Evolutionary conservation across 2,888 invertebrate species (phyloP).

Genomic region (Hylaea fasciaria): DNA sequence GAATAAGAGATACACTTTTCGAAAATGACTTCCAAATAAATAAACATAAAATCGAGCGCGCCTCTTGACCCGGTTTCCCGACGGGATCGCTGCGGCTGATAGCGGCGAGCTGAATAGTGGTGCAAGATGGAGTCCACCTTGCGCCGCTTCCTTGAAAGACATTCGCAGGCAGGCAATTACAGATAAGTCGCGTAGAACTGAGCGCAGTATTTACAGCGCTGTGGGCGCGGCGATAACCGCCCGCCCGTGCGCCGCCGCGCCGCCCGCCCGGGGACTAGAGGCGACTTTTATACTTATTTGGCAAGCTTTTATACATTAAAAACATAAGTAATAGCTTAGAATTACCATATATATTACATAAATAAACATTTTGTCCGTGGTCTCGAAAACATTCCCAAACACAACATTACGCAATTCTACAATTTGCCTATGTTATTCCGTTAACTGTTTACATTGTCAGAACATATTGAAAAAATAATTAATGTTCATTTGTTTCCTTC

Average conservation of each 20-base stretch:
- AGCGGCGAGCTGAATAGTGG: conserved; percentile 72
- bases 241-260: conserved; percentile 34
- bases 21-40: conserved; percentile 51
- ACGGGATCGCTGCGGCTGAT: conserved; percentile 65
- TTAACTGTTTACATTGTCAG: neutral
- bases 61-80: conserved; percentile 73
- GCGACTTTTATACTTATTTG: conserved; percentile 45
- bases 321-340: conserved; percentile 37
- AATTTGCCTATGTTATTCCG: neutral
- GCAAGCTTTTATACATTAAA: conserved; percentile 42
- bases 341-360: conserved; percentile 40
- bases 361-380: conserved; percentile 28
- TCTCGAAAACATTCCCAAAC: conserved; percentile 7
- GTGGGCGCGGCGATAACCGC: conserved; percentile 67
- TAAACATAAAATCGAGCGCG: conserved; percentile 59
- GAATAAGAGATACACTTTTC: conserved; percentile 5
- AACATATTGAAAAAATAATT: neutral
- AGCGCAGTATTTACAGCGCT: conserved; percentile 79
- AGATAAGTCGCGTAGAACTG: conserved; percentile 81
- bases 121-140: conserved; percentile 78
- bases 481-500: neutral
- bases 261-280: conserved; percentile 40
- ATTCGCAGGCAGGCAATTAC: conserved; percentile 83
- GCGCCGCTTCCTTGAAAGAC: conserved; percentile 80
- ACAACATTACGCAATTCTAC: conserved; percentile 7